Conservation (phyloP, 2,113 vertebrate species). For the Saimiri boliviensis region DNA sequence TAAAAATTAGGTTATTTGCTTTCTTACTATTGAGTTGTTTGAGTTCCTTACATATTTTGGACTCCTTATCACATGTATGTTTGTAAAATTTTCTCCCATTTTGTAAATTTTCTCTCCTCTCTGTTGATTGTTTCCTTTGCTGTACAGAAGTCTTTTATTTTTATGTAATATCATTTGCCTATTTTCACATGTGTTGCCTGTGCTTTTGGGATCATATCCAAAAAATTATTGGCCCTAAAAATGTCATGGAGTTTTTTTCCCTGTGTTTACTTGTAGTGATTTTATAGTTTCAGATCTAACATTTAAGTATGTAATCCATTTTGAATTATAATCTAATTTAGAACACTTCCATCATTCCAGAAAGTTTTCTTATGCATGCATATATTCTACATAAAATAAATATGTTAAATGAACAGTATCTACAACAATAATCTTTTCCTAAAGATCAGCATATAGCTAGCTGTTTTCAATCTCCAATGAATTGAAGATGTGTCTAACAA, state of each 20-base stretch:
- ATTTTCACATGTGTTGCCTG: background rate
- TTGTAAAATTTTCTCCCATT: background rate
- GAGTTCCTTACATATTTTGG: background rate
- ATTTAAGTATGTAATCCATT: background rate
- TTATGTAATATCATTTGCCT: background rate
- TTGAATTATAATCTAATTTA: background rate
- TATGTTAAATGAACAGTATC: background rate
- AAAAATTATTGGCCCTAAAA: background rate
- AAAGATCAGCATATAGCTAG: background rate
- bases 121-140: background rate
- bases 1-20: background rate
- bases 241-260: background rate
- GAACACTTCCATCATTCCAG: background rate
- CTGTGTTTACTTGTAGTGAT: background rate
- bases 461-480: background rate
- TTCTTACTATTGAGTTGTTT: background rate
- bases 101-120: background rate
- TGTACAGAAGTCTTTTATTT: background rate
- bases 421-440: background rate
- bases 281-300: background rate
- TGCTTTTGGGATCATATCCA: background rate
- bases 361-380: background rate
- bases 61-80: background rate
- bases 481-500: background rate
- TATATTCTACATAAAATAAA: background rate